Conservation (phyloP, 2,797 vertebrate genomes). For the Gymnopithys bicolor region DNA sequence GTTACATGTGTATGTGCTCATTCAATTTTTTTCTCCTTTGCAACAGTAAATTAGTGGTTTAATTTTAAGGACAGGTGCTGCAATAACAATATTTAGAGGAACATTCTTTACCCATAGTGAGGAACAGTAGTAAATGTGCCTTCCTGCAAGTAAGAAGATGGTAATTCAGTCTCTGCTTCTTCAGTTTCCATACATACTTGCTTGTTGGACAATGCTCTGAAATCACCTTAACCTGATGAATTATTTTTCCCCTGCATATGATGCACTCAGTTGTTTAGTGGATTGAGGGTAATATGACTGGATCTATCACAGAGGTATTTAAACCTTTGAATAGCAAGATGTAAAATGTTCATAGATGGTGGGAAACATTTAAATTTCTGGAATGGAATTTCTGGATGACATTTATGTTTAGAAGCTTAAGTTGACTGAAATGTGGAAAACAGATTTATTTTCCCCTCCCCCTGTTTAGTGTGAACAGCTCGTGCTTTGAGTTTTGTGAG, state of each 20-base stretch:
- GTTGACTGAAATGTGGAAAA: background rate
- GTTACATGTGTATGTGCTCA: background rate
- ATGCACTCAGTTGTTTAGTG: background rate
- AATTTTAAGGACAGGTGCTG: background rate
- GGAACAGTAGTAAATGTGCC: background rate
- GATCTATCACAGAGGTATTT: background rate
- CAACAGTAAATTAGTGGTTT: background rate
- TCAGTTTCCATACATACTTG: background rate
- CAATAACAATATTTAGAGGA: background rate
- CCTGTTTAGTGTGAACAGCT: background rate
- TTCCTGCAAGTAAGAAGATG: background rate
- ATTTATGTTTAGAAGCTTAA: background rate
- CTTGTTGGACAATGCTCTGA: background rate
- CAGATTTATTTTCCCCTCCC: background rate
- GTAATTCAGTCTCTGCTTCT: background rate
- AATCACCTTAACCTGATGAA: background rate
- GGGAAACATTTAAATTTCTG: background rate
- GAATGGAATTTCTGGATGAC: background rate
- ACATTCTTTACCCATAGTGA: background rate
- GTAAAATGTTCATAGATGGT: background rate
- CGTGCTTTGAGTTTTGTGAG: background rate
- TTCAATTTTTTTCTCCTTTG: background rate
- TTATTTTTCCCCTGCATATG: background rate
- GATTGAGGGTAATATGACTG: background rate
- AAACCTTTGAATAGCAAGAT: background rate